phyloP scores from a whole-genome alignment of 2,113 vertebrate genomes.

The Lophura nycthemera region DNA sequence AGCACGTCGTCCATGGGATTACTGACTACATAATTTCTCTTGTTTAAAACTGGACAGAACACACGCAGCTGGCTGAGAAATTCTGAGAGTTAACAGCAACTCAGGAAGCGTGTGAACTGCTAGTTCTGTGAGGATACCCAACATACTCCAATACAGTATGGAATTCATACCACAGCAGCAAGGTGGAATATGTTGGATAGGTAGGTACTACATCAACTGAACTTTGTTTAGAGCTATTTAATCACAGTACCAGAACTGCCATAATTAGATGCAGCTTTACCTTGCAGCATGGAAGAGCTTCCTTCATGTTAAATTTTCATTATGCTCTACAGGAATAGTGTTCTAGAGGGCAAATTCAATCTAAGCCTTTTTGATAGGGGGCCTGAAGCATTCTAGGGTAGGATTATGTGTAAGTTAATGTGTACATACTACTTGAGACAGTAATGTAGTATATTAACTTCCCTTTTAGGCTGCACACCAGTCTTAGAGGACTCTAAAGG shows the following conservation, averaged over 20 bases:
- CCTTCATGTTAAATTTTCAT: neutral
- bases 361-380: neutral
- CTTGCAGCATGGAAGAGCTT: neutral
- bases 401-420: neutral
- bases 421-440: neutral
- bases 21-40: neutral
- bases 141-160: neutral
- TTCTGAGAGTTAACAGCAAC: neutral
- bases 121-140: neutral
- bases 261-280: neutral
- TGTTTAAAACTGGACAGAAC: neutral
- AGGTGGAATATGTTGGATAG: neutral
- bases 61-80: neutral
- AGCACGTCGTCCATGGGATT: neutral
- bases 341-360: neutral
- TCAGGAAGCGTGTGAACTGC: neutral
- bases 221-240: neutral
- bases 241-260: neutral
- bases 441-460: rapidly evolving
- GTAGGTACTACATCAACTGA: neutral
- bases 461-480: neutral
- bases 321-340: neutral
- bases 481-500: neutral
- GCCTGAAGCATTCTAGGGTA: neutral
- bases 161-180: slow-evolving; percentile 9